Conservation (phyloP, 2,888 invertebrate species). For the Erannis defoliaria region DNA sequence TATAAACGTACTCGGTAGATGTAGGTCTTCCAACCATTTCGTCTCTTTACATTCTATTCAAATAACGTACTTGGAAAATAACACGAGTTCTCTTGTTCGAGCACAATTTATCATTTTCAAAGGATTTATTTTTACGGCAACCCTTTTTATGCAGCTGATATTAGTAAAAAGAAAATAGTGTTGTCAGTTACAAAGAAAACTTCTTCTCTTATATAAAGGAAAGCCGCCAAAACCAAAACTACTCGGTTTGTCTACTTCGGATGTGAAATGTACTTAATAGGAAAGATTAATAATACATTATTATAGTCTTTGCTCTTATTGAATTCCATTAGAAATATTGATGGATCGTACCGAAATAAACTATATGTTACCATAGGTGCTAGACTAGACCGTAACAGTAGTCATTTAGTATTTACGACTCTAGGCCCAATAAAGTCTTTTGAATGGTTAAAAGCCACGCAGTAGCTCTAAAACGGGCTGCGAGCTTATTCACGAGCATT, state of each 20-base stretch:
- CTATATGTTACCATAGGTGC: not conserved
- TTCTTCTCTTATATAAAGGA: not conserved
- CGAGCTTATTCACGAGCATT: not conserved
- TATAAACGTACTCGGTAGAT: slow-evolving; percentile 2
- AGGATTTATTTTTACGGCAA: slow-evolving; percentile 8
- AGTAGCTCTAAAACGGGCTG: not conserved
- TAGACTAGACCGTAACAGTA: not conserved
- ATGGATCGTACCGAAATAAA: slow-evolving; percentile 5
- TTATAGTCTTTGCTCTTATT: not conserved
- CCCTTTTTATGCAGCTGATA: slow-evolving; percentile 12
- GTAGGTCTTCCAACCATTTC: not conserved
- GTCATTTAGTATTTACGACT: slow-evolving; percentile 4
- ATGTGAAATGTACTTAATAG: not conserved
- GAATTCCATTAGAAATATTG: slow-evolving; percentile 5
- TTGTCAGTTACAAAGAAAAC: slow-evolving; percentile 11
- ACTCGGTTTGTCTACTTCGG: not conserved
- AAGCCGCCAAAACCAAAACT: not conserved
- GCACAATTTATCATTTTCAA: slow-evolving; percentile 7
- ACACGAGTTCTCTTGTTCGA: slow-evolving; percentile 1
- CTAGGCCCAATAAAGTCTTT: not conserved
- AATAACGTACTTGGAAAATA: slow-evolving; percentile 2
- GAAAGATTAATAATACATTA: not conserved
- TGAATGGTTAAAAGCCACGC: not conserved
- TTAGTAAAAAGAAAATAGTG: slow-evolving; percentile 12
- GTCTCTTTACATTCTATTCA: slow-evolving; percentile 9